Percentiles rank a stretch among this genome's conserved stretches.
Evolutionary conservation across 2,113 vertebrate species (phyloP).

Genomic region (Perognathus longimembris): DNA sequence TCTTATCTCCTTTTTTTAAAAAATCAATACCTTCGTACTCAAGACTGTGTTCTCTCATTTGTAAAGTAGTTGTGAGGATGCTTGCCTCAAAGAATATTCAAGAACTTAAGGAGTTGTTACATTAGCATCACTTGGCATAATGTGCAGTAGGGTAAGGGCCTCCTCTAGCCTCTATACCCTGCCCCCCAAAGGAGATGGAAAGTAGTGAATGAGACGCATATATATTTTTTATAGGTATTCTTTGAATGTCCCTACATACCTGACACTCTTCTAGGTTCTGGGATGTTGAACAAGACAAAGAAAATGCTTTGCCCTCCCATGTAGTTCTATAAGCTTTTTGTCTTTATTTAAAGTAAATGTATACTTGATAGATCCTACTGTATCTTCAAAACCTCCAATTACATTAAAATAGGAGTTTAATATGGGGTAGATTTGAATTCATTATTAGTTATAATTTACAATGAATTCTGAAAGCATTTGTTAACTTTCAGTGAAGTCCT

Average conservation of each 20-base stretch:
- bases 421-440: constrained; percentile 29
- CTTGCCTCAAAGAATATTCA: background rate
- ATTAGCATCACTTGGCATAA: background rate
- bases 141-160: background rate
- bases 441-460: constrained; percentile 63
- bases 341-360: constrained; percentile 18
- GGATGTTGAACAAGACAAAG: background rate
- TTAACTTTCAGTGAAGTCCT: constrained; percentile 68
- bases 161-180: background rate
- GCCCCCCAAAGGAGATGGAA: background rate
- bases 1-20: background rate
- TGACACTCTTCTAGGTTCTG: background rate
- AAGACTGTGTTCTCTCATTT: background rate
- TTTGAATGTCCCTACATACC: background rate
- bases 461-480: constrained; percentile 70
- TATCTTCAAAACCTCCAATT: constrained; percentile 1
- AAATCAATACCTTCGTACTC: background rate
- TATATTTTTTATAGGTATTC: background rate
- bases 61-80: background rate
- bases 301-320: background rate
- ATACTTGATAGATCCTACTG: background rate
- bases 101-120: background rate
- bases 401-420: constrained; percentile 57
- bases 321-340: background rate
- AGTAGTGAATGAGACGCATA: background rate